These are phyloP conservation scores for Spisula solida DNA, from an alignment of 2,888 invertebrate species.

Conservation along the genomic window DNA sequence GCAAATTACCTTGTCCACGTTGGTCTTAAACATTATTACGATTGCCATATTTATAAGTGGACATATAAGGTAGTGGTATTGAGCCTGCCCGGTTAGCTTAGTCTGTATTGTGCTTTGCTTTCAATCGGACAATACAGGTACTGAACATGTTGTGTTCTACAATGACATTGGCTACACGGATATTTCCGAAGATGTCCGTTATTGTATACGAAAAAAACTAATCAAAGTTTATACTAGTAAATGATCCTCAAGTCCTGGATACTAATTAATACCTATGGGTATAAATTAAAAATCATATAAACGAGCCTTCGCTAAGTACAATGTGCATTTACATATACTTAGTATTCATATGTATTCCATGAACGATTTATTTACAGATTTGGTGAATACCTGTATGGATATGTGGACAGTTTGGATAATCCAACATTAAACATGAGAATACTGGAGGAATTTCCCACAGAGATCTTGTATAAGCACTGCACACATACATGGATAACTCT, in stretches of 20 bases:
- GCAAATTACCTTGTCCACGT: too few relatives aligned
- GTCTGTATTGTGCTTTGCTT: background rate
- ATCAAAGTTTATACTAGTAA: too few relatives aligned
- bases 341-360: too few relatives aligned
- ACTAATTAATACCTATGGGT: background rate
- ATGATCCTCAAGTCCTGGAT: too few relatives aligned
- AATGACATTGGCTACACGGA: background rate
- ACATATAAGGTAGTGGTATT: background rate
- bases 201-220: too few relatives aligned
- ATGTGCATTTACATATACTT: too few relatives aligned
- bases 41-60: too few relatives aligned
- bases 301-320: too few relatives aligned
- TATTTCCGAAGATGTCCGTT: background rate
- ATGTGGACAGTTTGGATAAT: slow-evolving; percentile 36
- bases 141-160: background rate
- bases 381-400: slow-evolving; percentile 42
- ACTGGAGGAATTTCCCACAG: slow-evolving; percentile 54
- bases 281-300: too few relatives aligned
- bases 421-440: slow-evolving; percentile 20
- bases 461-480: slow-evolving; percentile 56
- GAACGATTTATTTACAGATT: slow-evolving; percentile 38
- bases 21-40: too few relatives aligned
- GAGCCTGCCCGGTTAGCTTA: background rate
- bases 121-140: background rate
- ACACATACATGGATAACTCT: slow-evolving; percentile 50